Conservation (phyloP, 2,797 vertebrate species). For the Chelmon rostratus region DNA sequence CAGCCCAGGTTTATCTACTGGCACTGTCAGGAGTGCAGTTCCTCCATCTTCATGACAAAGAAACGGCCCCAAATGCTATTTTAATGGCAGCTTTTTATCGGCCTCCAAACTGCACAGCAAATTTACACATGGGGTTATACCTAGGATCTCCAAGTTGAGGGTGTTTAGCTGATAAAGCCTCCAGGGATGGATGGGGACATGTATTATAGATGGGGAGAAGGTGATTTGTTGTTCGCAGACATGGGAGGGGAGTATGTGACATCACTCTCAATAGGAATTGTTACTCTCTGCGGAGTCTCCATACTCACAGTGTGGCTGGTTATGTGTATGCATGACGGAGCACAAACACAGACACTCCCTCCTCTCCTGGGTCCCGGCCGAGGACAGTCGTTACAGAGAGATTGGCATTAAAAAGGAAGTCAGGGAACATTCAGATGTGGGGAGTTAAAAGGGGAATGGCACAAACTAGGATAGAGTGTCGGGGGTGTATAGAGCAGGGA, state of each 20-base stretch:
- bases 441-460: slow-evolving; percentile 44
- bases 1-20: slow-evolving; percentile 42
- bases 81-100: slow-evolving; percentile 71
- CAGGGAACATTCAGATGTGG: slow-evolving; percentile 19
- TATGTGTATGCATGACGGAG: slow-evolving; percentile 51
- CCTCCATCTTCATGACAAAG: slow-evolving; percentile 71
- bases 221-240: slow-evolving; percentile 68
- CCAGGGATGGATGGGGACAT: slow-evolving; percentile 53
- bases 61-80: slow-evolving; percentile 59
- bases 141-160: slow-evolving; percentile 60
- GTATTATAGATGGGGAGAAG: slow-evolving; percentile 69
- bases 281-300: slow-evolving; percentile 50
- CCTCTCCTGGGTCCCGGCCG: slow-evolving; percentile 27
- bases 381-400: slow-evolving; percentile 41
- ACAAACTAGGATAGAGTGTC: slow-evolving; percentile 54
- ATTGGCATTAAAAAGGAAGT: slow-evolving; percentile 55
- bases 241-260: slow-evolving; percentile 58
- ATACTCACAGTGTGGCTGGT: slow-evolving; percentile 16
- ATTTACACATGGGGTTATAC: slow-evolving; percentile 63
- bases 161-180: slow-evolving; percentile 71
- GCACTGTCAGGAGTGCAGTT: slow-evolving; percentile 53
- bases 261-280: slow-evolving; percentile 66
- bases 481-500: slow-evolving; percentile 29
- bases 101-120: slow-evolving; percentile 31
- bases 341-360: slow-evolving; percentile 37